phyloP scores from a whole-genome alignment of 2,888 invertebrate species.

The Callyntrura sp. region DNA sequence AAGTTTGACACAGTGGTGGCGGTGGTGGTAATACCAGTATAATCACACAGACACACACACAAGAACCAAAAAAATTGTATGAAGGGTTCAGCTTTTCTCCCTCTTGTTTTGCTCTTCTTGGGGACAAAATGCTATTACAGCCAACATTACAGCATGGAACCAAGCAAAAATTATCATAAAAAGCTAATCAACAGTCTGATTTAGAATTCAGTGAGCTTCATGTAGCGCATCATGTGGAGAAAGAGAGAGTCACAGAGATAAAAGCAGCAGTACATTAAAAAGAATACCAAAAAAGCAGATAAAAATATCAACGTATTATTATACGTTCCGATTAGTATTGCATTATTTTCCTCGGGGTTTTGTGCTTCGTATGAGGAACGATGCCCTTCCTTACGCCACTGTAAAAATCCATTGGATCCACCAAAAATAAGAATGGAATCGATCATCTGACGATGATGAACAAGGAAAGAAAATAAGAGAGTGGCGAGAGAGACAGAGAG shows the following conservation, averaged over 20 bases:
- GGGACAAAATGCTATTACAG: slow-evolving; percentile 71
- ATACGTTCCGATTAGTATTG: slow-evolving; percentile 3
- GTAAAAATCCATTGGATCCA: slow-evolving; percentile 72
- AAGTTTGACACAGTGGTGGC: slow-evolving; percentile 66
- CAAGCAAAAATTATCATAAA: slow-evolving; percentile 77
- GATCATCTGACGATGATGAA: slow-evolving; percentile 65
- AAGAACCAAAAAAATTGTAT: neutral
- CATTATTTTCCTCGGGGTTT: slow-evolving; percentile 10
- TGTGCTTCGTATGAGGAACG: neutral
- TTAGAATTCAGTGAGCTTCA: slow-evolving; percentile 69
- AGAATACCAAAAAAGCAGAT: slow-evolving; percentile 22
- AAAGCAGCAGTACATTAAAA: slow-evolving; percentile 43
- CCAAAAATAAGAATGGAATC: slow-evolving; percentile 58
- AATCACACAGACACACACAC: neutral
- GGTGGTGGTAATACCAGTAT: slow-evolving; percentile 8
- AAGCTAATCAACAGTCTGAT: slow-evolving; percentile 78
- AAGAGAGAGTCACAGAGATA: neutral
- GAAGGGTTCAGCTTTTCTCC: slow-evolving; percentile 49
- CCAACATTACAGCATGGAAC: slow-evolving; percentile 55
- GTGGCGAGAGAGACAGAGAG: neutral
- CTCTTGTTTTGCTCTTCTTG: slow-evolving; percentile 4
- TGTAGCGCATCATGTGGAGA: slow-evolving; percentile 35
- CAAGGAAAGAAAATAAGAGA: neutral
- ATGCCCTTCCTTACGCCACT: slow-evolving; percentile 39
- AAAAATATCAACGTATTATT: slow-evolving; percentile 7